Base-by-base conservation (phyloP, 2,797 vertebrate species). In the Lithobates sylvaticus region DNA sequence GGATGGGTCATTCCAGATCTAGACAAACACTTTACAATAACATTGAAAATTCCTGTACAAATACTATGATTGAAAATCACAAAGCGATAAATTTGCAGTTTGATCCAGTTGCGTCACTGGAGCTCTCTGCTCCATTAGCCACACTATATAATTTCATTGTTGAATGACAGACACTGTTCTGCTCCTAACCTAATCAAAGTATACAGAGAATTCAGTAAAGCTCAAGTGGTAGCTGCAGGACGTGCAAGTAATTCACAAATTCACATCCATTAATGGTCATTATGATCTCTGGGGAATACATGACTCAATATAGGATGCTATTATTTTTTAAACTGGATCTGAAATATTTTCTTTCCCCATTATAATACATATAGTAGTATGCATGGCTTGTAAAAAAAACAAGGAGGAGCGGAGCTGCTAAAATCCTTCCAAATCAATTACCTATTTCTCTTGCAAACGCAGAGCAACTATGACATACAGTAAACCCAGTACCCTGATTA, bases 151-250 rank as follows among this genome's bases (percentile, higher is more conserved):
- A 83, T 87, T 50, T 72, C 68, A 78, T 83, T 78, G 80, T 15
- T 78, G 64, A 83, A 83, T 83, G 75, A 34, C 75, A 83, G 75
- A 44, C 85, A 32, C 85, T 87, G 85, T 68, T 78, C 75, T 82
- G 85, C 72, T 82, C 71, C 65, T 83, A 78, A 78, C 42, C 85
- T 83, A 87, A 87, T 87, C 69, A 83, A 78, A 74, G 69, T 74
- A 74, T 67, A 68, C 47, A 83, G 69, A 73, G 69, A 83, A 87
- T 78, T 74, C 80, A 39, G 34, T 47, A 10, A 39, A 64, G 72
- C 73, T 68, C 27, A 39, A 78, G 82, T 87, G 67, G 82, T 83
- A 68, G 85, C 85, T 83, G 75, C 32, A 34, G 73, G 85, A 64
- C 58, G 50, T 78, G 74, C 36, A n/a, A 77, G 67, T 82, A 77